Base-by-base conservation (phyloP, 2,888 invertebrate species). In the Lasius platythorax region DNA sequence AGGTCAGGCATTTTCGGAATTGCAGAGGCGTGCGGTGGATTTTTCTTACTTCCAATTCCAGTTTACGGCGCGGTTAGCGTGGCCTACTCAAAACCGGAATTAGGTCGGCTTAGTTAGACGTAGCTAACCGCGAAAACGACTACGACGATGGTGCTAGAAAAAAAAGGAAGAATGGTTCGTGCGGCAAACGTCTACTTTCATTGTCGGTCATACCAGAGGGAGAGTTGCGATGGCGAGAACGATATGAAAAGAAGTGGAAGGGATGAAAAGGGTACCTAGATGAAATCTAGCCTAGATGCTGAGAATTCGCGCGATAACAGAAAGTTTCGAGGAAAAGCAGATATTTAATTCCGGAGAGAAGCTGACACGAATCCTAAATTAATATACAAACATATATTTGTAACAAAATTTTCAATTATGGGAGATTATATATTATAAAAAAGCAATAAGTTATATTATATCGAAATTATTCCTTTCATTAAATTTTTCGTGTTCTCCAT, bases 41-140 rank as follows among this genome's bases (percentile, higher is more conserved):
- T 89, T 89, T 91, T 87, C 86, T 30, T 50, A 70, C 81, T 72
- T 64, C 81, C 82, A 86, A 83, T 89, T 87, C 88, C 87, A 85
- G 72, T 23, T 87, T 73, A 6, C 87, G 73, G 64, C 81, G 88
- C 85, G 90, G 89, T 91, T 84, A 84, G 72, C 67, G 53, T 93
- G 94, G 93, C 94, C 93, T 94, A 94, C 94, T 94, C 92, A 88
- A 92, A 90, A 91, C 91, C 91, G 92, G 91, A 94, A 94, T 93
- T 91, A 91, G 95, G 94, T 94, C 94, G 93, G 90, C 88, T 53
- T 79, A 81, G 91, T 53, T 79, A 81, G 91, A 87, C 90, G 91
- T 86, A 87, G 90, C 92, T 92, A 92, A 93, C 92, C 92, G 93
- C 94, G 93, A 94, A 94, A 93, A 93, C 86, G 82, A 87, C 73